Evolutionary conservation across 1,140 invertebrate genomes (phyloP).

Genomic region (Calephelis virginiensis): DNA sequence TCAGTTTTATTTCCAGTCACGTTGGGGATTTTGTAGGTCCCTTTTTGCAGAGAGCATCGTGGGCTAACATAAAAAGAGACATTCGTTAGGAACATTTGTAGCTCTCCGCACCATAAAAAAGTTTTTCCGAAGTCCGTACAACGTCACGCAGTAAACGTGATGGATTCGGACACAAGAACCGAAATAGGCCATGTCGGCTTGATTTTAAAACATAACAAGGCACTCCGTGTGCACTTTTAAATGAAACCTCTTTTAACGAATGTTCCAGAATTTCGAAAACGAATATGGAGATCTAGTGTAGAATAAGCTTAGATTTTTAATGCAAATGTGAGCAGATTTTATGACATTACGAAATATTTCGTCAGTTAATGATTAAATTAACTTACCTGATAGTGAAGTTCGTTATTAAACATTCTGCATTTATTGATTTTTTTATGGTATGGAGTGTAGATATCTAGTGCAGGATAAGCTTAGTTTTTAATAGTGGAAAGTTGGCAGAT

Average conservation of each 20-base stretch:
- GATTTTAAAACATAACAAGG: slow-evolving; percentile 23
- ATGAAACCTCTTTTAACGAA: not conserved
- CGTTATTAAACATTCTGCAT: too few species aligned
- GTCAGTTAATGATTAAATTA: too few species aligned
- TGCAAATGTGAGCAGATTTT: too few species aligned
- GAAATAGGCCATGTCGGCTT: slow-evolving; percentile 22
- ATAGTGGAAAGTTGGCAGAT: too few species aligned
- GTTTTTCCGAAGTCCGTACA: slow-evolving; percentile 15
- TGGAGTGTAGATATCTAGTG: too few species aligned
- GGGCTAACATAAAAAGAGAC: not conserved
- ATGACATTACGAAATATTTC: too few species aligned
- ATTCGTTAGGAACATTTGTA: slow-evolving; percentile 6
- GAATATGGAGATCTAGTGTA: not conserved
- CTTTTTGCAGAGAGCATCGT: not conserved
- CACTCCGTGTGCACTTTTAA: slow-evolving; percentile 10
- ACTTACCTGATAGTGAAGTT: too few species aligned
- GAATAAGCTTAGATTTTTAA: too few species aligned
- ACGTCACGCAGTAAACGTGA: not conserved
- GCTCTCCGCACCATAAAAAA: slow-evolving; percentile 14
- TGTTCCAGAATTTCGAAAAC: not conserved
- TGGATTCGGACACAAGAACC: slow-evolving; percentile 4
- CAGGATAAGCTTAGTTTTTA: too few species aligned
- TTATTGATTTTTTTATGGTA: too few species aligned
- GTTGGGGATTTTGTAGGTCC: not conserved
- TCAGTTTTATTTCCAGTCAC: not conserved